A percentile compares a stretch with the other conserved stretches of the same genome.
Conservation (phyloP, 2,888 invertebrate genomes). For the Caenorhabditis sp. region DNA sequence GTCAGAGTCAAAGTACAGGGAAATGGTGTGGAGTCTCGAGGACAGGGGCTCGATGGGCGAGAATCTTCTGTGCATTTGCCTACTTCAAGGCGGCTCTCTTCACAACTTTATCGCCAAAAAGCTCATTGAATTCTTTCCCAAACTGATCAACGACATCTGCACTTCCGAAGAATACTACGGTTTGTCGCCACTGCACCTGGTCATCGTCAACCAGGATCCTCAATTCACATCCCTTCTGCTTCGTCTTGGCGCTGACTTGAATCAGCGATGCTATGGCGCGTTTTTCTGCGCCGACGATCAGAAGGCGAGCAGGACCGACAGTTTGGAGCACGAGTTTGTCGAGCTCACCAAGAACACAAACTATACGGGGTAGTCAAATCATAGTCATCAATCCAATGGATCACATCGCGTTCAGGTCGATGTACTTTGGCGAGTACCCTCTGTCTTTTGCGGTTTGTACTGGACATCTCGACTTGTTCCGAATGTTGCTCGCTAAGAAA, state of each 20-base stretch:
- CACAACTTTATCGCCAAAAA: conserved; percentile 86
- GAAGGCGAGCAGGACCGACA: conserved; percentile 89
- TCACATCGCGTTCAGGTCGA: conserved; percentile 90
- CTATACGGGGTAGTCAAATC: conserved; percentile 92
- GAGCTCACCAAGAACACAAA: conserved; percentile 88
- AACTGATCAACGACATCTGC: conserved; percentile 85
- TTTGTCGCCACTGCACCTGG: conserved; percentile 86
- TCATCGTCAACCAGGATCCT: conserved; percentile 97
- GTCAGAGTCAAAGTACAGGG: conserved; percentile 82
- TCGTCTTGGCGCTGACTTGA: conserved; percentile 92
- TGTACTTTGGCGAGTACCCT: conserved; percentile 99
- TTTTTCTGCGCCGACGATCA: conserved; percentile 92
- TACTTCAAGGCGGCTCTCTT: conserved; percentile 70
- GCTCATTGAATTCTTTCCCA: conserved; percentile 91
- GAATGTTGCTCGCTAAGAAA: conserved; percentile 87
- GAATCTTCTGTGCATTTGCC: conserved; percentile 91
- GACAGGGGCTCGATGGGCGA: conserved; percentile 85
- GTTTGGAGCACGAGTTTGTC: conserved; percentile 91
- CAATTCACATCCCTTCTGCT: conserved; percentile 95
- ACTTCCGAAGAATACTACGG: conserved; percentile 77
- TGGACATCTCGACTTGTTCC: conserved; percentile 93
- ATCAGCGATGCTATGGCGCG: conserved; percentile 86
- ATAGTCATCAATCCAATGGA: too few species aligned
- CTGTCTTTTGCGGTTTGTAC: conserved; percentile 95
- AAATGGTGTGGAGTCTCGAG: conserved; percentile 70